Percentiles rank a stretch among this genome's conserved stretches.
These are phyloP conservation scores for Drosophila lacteicornis DNA, from an alignment of 1,140 invertebrate species.

Conservation along the genomic window DNA sequence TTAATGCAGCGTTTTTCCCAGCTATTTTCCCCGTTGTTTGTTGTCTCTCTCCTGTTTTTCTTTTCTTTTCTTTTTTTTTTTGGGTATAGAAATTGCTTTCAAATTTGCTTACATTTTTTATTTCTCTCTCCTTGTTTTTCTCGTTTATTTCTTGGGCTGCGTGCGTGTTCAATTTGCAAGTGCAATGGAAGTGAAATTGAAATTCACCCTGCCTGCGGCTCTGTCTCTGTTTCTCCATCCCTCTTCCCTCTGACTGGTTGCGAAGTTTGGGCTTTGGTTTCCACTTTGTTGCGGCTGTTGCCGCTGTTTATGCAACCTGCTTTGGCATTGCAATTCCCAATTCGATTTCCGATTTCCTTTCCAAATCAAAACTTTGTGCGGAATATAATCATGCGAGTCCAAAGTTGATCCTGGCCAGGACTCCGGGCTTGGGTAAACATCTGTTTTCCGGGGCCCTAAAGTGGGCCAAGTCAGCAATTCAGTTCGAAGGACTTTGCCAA, in stretches of 20 bases:
- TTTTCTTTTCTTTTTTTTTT: slow-evolving; percentile 5
- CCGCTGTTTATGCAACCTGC: slow-evolving; percentile 42
- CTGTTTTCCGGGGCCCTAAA: slow-evolving; percentile 5
- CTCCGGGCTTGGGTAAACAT: slow-evolving; percentile 20
- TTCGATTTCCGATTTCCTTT: slow-evolving; percentile 47
- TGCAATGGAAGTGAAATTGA: slow-evolving; percentile 68
- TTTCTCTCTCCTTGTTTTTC: slow-evolving; percentile 26
- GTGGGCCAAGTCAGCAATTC: slow-evolving; percentile 42
- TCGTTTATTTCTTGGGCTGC: slow-evolving; percentile 26
- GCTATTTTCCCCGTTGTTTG: neutral
- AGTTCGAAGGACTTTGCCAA: slow-evolving; percentile 31
- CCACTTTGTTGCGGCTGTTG: slow-evolving; percentile 39
- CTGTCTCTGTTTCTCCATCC: neutral
- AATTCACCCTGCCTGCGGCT: slow-evolving; percentile 46
- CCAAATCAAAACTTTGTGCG: slow-evolving; percentile 33
- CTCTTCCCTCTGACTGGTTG: neutral
- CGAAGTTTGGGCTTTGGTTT: slow-evolving; percentile 34
- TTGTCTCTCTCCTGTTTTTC: no score
- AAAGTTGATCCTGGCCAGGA: slow-evolving; percentile 20
- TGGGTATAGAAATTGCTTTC: slow-evolving; percentile 63
- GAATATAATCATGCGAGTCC: slow-evolving; percentile 19
- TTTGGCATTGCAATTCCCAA: slow-evolving; percentile 41
- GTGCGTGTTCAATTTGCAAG: slow-evolving; percentile 59
- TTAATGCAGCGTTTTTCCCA: slow-evolving; percentile 45
- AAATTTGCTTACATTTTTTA: slow-evolving; percentile 43